A percentile compares a stretch with the other conserved stretches of the same genome.
phyloP scores from a whole-genome alignment of 2,888 invertebrate genomes.

The Punctoribates punctum region DNA sequence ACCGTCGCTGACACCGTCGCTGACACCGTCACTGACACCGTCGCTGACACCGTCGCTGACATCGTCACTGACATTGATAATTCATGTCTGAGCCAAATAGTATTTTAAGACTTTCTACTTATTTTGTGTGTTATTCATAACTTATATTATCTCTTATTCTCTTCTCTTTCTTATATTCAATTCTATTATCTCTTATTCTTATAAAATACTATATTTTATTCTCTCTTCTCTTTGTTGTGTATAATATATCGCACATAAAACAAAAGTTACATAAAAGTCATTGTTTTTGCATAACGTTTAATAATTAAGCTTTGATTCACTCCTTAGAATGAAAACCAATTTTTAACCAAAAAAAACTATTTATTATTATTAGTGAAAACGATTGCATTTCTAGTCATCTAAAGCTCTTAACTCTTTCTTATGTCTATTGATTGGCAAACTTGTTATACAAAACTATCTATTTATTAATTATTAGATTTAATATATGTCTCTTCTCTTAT shows the following conservation, averaged over 20 bases:
- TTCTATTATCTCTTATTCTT: neutral
- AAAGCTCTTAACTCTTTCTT: neutral
- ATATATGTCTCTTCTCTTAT: slow-evolving; percentile 10
- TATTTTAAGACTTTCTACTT: neutral
- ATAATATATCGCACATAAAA: slow-evolving; percentile 34
- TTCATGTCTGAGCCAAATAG: slow-evolving; percentile 11
- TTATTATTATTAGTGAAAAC: slow-evolving; percentile 20
- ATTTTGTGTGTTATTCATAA: slow-evolving; percentile 11
- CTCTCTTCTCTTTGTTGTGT: slow-evolving; percentile 19
- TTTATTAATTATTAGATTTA: neutral
- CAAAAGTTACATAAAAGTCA: neutral
- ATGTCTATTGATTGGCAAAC: neutral
- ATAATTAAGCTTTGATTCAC: slow-evolving; percentile 23
- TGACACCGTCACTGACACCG: no score
- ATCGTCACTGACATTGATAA: neutral
- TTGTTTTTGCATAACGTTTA: slow-evolving; percentile 32
- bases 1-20: no score
- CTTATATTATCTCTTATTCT: neutral
- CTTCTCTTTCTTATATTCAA: slow-evolving; percentile 4
- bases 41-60: no score
- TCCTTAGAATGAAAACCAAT: neutral
- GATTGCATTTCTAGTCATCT: slow-evolving; percentile 31
- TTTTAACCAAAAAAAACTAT: slow-evolving; percentile 9
- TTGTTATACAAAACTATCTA: slow-evolving; percentile 10
- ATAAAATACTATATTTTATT: neutral